phyloP scores from a whole-genome alignment of 2,113 vertebrate genomes.

The Pseudopipra pipra region DNA sequence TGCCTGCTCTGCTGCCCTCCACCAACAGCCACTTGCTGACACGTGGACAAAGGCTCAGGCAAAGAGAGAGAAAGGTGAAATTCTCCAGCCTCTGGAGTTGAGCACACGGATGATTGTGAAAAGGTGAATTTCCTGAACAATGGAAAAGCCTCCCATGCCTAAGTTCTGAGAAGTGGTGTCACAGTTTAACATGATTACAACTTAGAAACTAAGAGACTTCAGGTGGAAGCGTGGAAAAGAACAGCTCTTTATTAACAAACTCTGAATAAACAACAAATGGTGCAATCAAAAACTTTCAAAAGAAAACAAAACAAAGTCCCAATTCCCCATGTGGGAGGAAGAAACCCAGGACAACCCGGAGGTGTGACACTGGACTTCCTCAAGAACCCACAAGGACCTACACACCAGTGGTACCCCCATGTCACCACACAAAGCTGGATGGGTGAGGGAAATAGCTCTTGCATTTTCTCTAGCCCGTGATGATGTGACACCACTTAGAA shows the following conservation, averaged over 20 bases:
- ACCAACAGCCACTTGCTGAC: neutral
- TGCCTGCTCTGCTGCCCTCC: neutral
- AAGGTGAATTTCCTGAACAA: neutral
- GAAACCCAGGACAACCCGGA: too few relatives aligned
- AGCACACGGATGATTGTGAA: neutral
- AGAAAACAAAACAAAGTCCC: too few relatives aligned
- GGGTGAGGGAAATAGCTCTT: neutral
- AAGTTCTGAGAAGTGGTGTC: neutral
- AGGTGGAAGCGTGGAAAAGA: too few relatives aligned
- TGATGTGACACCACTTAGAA: neutral
- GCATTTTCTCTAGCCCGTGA: neutral
- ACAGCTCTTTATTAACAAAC: too few relatives aligned
- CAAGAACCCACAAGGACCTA: rapidly evolving
- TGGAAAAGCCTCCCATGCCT: neutral
- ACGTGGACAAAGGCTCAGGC: neutral
- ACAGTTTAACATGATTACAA: too few relatives aligned
- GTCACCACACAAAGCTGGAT: rapidly evolving
- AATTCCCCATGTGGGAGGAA: too few relatives aligned
- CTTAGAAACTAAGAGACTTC: too few relatives aligned
- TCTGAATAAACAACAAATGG: too few relatives aligned
- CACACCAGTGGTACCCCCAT: neutral
- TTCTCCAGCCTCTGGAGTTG: neutral
- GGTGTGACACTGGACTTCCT: neutral
- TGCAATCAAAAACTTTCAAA: too few relatives aligned
- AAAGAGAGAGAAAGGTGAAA: neutral